Percentiles rank a stretch among this genome's conserved stretches.
phyloP scores from a whole-genome alignment of 2,888 invertebrate species.

The Mechanitis messenoides region DNA sequence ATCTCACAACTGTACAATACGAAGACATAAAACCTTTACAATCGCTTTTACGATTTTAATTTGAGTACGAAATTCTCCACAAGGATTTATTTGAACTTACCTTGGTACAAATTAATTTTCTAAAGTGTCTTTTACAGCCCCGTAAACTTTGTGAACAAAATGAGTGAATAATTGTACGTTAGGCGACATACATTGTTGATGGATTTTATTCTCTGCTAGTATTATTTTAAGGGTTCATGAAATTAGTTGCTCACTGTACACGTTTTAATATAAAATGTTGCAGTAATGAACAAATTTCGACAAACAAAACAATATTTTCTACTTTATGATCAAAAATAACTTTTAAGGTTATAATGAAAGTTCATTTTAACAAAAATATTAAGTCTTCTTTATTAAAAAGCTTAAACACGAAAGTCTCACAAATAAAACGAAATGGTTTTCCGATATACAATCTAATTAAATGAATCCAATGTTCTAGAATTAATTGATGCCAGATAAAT shows the following conservation, averaged over 20 bases:
- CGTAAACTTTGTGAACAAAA: conserved; percentile 33
- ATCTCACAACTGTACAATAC: conserved; percentile 17
- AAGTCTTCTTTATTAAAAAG: neutral
- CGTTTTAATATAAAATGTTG: conserved; percentile 19
- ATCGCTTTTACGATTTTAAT: conserved; percentile 56
- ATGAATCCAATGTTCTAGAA: too few relatives aligned
- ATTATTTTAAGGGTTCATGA: neutral
- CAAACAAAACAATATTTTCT: conserved; percentile 1
- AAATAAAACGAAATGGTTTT: too few relatives aligned
- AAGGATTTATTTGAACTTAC: conserved; percentile 31
- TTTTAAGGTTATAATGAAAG: neutral
- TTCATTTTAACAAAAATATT: neutral
- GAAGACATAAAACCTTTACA: conserved; percentile 48
- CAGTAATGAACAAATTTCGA: conserved; percentile 20
- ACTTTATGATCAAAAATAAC: conserved; percentile 1
- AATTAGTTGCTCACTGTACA: conserved; percentile 6
- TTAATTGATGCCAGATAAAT: too few relatives aligned
- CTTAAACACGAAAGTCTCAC: too few relatives aligned
- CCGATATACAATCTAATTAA: too few relatives aligned
- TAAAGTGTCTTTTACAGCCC: conserved; percentile 53
- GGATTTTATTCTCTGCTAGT: neutral
- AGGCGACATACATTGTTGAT: conserved; percentile 13
- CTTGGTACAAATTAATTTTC: conserved; percentile 50
- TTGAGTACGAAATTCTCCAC: conserved; percentile 44
- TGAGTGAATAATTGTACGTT: conserved; percentile 27